phyloP scores from a whole-genome alignment of 2,113 vertebrate species.

The Phocoena sinus region DNA sequence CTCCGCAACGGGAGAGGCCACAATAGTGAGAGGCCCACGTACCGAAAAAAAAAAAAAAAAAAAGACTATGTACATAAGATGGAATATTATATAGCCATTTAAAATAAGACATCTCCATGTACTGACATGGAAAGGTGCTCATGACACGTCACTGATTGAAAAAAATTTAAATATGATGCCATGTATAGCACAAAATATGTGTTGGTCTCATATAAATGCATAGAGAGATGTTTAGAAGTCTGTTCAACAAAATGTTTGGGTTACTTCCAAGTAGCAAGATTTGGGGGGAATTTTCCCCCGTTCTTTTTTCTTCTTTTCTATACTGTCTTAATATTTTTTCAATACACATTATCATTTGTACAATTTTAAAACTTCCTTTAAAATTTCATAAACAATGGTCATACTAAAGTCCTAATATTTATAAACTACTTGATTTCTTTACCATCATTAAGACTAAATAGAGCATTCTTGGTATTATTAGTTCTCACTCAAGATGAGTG shows the following conservation, averaged over 20 bases:
- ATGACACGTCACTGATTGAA: not conserved
- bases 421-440: not conserved
- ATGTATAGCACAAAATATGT: not conserved
- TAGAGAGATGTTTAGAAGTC: not conserved
- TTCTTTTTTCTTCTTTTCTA: not conserved
- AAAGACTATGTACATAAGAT: not conserved
- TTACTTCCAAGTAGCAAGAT: not conserved
- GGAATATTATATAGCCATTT: not conserved
- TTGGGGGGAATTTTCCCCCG: not conserved
- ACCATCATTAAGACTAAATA: not conserved
- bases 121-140: not conserved
- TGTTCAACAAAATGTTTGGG: conserved; percentile 8
- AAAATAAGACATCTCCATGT: not conserved
- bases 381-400: not conserved
- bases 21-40: too few relatives aligned
- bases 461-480: not conserved
- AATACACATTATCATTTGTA: not conserved
- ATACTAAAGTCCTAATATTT: not conserved
- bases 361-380: not conserved
- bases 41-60: not conserved
- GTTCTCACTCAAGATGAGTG: not conserved
- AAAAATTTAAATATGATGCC: not conserved
- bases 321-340: conserved; percentile 10
- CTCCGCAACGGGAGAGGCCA: too few relatives aligned
- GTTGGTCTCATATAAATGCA: not conserved